Evolutionary conservation across 2,797 vertebrate species (phyloP).

Genomic region (Emys orbicularis): DNA sequence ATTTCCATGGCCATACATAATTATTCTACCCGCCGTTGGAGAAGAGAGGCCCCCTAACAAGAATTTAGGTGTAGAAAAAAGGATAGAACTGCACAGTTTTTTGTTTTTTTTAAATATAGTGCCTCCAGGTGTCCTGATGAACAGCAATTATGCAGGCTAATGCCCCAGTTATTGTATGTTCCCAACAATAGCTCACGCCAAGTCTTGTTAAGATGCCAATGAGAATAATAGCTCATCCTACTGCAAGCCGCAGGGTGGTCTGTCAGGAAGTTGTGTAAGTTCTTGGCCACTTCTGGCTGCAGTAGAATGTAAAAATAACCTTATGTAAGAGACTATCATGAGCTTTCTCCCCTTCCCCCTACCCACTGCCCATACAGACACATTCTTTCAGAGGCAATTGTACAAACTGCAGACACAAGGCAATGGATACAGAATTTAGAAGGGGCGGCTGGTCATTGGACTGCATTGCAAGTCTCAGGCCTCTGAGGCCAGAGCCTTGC

Average conservation of each 20-base stretch:
- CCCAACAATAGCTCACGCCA: neutral
- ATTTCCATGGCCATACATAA: neutral
- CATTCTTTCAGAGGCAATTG: neutral
- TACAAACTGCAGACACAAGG: neutral
- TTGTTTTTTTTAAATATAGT: neutral
- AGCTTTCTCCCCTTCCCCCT: neutral
- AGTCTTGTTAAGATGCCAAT: neutral
- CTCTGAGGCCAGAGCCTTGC: neutral
- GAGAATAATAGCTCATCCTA: neutral
- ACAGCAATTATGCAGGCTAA: neutral
- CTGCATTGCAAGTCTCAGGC: neutral
- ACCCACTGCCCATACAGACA: too few species aligned
- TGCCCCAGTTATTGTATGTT: neutral
- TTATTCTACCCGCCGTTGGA: too few species aligned
- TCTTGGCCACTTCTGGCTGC: neutral
- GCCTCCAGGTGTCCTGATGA: neutral
- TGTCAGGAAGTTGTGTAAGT: neutral
- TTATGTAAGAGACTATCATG: neutral
- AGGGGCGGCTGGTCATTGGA: rapidly evolving
- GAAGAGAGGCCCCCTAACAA: rapidly evolving
- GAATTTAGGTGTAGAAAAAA: neutral
- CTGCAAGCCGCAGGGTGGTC: neutral
- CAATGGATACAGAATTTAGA: neutral
- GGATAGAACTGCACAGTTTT: neutral
- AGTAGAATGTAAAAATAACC: neutral